phyloP scores from a whole-genome alignment of 2,888 invertebrate species.

The Euclidia mi region DNA sequence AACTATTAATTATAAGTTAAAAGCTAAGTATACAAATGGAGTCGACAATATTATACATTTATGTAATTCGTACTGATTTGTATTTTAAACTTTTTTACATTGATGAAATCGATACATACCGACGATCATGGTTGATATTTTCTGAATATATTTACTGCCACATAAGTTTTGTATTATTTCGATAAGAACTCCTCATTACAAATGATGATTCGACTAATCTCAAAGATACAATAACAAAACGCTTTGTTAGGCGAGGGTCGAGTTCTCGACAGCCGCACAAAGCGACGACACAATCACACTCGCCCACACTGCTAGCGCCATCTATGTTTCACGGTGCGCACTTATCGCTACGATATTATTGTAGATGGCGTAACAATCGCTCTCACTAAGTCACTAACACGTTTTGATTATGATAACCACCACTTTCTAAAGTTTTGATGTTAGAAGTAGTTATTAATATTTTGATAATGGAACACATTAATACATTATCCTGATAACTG shows the following conservation, averaged over 20 bases:
- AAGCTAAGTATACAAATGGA: conserved; percentile 80
- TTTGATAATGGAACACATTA: too few relatives aligned
- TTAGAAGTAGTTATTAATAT: too few relatives aligned
- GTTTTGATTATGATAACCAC: not conserved
- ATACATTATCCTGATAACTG: too few relatives aligned
- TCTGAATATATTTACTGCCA: conserved; percentile 90
- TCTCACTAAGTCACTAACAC: too few relatives aligned
- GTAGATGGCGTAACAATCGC: conserved; percentile 14
- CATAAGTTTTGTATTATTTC: conserved; percentile 73
- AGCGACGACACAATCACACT: conserved; percentile 16
- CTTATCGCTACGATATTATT: not conserved
- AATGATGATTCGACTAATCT: conserved; percentile 50
- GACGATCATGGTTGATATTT: conserved; percentile 85
- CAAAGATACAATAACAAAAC: conserved; percentile 49
- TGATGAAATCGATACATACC: conserved; percentile 78
- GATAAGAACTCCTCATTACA: conserved; percentile 48
- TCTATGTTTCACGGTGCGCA: conserved; percentile 1
- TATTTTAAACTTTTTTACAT: conserved; percentile 81
- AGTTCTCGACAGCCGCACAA: conserved; percentile 30
- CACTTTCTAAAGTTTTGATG: too few relatives aligned
- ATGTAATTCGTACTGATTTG: conserved; percentile 78
- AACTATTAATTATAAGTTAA: conserved; percentile 81
- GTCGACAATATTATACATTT: conserved; percentile 76
- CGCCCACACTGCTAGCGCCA: conserved; percentile 17
- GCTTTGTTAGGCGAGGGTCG: conserved; percentile 44